Base-by-base conservation (phyloP, 1,140 invertebrate genomes). In the Aplysia californica region DNA sequence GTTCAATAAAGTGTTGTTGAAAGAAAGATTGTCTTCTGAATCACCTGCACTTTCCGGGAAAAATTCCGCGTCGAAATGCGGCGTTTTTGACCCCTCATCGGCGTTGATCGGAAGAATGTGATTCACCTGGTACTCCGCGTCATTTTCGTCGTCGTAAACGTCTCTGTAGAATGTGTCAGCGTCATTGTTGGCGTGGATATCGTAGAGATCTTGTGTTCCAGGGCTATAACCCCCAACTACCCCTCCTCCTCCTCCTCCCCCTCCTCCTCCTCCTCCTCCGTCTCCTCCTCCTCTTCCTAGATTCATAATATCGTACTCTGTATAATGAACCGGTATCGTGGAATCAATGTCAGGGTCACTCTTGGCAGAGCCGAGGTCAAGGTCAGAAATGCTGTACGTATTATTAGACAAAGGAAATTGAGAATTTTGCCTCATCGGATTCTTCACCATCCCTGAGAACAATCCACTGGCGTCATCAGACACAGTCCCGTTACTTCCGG, bases 21-120 rank as follows among this genome's bases (percentile, higher is more conserved):
- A n/a, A n/a, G n/a, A n/a, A 1, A 21, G 18, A 2, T 18, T 5
- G 5, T 26, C 1, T 18, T 59, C 2, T 31, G 35, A 35, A 18
- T 20, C 1, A 36, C n/a, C 15, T 6, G 41, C 6, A 0, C 55
- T 23, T 33, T 73, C 70, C 2, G 70, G 70, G 26, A 73, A 73
- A 41, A 73, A 73, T 41, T 73, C 70, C 10, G 38, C 70, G 36
- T 73, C 70, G 56, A 39, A 73, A 73, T 73, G 70, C 2, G 70
- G 31, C 0, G 3, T 31, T 1, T 5, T 4, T 2, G 70, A 73
- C 3, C 61, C 33, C 18, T 61, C 56, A n/a, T 73, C 58, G 1
- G 70, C 61, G 23, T 73, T 73, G 35, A 73, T 39, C 31, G 70
- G 70, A 2, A 61, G 21, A 38, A n/a, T 6, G 3, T 73, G 33